A percentile compares a stretch with the other conserved stretches of the same genome.
Evolutionary conservation across 1,140 invertebrate genomes (phyloP).

Genomic region (Diorhabda sublineata): DNA sequence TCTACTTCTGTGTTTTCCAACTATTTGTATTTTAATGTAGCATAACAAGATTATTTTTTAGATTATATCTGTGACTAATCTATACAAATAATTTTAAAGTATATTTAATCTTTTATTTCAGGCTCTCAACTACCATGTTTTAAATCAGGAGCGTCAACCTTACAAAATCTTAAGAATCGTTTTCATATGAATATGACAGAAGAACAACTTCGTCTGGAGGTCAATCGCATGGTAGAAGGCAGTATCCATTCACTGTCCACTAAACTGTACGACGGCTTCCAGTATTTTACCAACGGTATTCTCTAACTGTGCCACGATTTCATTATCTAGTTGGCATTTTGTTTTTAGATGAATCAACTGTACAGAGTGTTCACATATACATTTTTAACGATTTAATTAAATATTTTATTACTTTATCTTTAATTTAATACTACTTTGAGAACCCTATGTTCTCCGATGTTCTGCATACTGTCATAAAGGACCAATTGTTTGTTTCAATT

Average conservation of each 20-base stretch:
- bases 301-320: constrained; percentile 47
- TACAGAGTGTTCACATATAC: background rate
- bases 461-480: too few relatives aligned
- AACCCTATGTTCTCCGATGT: too few relatives aligned
- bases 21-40: too few relatives aligned
- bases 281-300: constrained; percentile 99
- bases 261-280: constrained; percentile 97
- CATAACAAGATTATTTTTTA: too few relatives aligned
- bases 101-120: constrained; percentile 46
- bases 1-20: too few relatives aligned
- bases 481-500: too few relatives aligned
- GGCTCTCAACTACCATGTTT: constrained; percentile 96
- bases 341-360: background rate
- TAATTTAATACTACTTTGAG: too few relatives aligned
- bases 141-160: constrained; percentile 80
- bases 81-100: too few relatives aligned
- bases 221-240: constrained; percentile 89
- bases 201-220: constrained; percentile 86
- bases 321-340: background rate
- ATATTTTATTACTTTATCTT: too few relatives aligned
- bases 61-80: too few relatives aligned
- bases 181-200: constrained; percentile 95
- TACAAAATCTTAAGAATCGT: constrained; percentile 82
- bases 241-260: constrained; percentile 95
- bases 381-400: too few relatives aligned